phyloP scores from a whole-genome alignment of 2,797 vertebrate species.

The Hydrolagus colliei region DNA sequence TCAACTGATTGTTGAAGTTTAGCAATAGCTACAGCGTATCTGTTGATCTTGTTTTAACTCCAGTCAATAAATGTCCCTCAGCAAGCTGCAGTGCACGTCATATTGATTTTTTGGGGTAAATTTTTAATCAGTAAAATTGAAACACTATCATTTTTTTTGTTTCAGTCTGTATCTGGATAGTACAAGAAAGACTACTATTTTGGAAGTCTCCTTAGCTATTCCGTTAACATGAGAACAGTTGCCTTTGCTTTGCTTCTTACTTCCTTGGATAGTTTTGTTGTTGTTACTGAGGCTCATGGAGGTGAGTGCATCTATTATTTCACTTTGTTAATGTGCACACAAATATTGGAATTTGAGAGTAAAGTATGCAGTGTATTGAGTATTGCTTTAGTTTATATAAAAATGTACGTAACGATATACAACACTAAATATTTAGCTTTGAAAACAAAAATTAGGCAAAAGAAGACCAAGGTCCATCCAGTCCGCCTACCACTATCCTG shows the following conservation, averaged over 20 bases:
- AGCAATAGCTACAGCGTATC: not conserved
- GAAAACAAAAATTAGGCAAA: not conserved
- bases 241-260: not conserved
- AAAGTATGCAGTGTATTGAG: not conserved
- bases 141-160: not conserved
- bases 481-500: too few species aligned
- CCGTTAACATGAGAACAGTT: not conserved
- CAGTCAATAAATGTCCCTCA: not conserved
- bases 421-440: not conserved
- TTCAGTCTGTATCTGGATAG: not conserved
- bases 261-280: not conserved
- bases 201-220: not conserved
- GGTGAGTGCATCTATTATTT: slow-evolving; percentile 11
- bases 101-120: slow-evolving; percentile 18
- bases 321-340: not conserved
- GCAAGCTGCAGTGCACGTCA: not conserved
- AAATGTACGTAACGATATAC: not conserved
- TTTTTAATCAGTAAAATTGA: not conserved
- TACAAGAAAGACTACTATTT: not conserved
- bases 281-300: accelerated
- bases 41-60: slow-evolving; percentile 16
- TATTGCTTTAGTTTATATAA: not conserved
- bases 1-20: not conserved
- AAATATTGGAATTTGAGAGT: not conserved
- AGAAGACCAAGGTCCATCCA: too few species aligned